Evolutionary conservation across 2,113 vertebrate species (phyloP), one percentile per base, ranked within the genome.

Genomic region (Anguilla rostrata): DNA sequence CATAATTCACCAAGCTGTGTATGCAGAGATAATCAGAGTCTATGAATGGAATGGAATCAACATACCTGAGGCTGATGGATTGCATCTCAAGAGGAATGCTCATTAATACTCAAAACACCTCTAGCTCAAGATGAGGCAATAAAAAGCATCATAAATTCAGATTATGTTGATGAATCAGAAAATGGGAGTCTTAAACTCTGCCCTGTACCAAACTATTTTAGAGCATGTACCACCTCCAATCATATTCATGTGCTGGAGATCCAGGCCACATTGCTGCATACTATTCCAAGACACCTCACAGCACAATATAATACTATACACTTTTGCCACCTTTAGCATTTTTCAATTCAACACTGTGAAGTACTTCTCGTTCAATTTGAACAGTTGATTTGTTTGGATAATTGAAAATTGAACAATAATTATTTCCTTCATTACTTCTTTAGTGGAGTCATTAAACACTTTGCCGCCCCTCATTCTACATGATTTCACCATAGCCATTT

Each of bases 321-420:
- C 3, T 71, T 71, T 71, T 12, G 60, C n/a, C 26, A 34, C 26
- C 11, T 5, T 75, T 75, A 75, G 71, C 71, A 34, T 75, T 46
- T 81, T 80, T 43, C 16, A 43, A 43, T 43, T 41, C 41, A 20
- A 8, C 26, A 39, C 22, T 43, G 80, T 46, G 40, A 81, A 46
- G 39, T 20, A 6, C 6, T 18, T 22, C 39, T 81, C 39, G 41
- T 40, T 81, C 40, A 20, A 40, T 2, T 15, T 7, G 79, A 81
- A 43, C 80, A 46, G 41, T 43, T 46, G 41, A 46, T 81, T 41
- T 81, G 41, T 81, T 81, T 39, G 39, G 20, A 82, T 78, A 86
- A 85, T 78, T 16, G 78, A 88, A 88, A 75, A n/a, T 34, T 84
- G 49, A 82, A 80, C 46, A 43, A 85, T 78, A 34, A 75, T 86